Conservation (phyloP, 2,888 invertebrate species). For the Serripes groenlandicus region DNA sequence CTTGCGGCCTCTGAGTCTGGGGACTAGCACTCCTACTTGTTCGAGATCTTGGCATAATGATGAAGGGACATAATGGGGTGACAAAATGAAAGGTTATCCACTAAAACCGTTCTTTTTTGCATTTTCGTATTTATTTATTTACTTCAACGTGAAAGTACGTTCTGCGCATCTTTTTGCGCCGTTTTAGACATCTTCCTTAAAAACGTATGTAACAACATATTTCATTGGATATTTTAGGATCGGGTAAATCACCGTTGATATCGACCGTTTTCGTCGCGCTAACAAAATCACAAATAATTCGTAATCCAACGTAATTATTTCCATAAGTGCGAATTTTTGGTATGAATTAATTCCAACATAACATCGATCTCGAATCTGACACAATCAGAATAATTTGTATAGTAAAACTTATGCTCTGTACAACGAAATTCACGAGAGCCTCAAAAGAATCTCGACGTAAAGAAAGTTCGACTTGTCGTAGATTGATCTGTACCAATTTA, state of each 20-base stretch:
- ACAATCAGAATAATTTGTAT: no score
- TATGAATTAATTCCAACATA: background rate
- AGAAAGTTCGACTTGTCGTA: no score
- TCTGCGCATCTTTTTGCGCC: constrained; percentile 55
- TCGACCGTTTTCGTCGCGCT: background rate
- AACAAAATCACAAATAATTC: background rate
- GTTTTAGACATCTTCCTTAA: background rate
- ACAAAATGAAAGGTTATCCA: background rate
- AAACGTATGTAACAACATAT: background rate
- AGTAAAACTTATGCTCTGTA: no score
- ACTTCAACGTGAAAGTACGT: constrained; percentile 53
- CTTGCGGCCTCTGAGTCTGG: constrained; percentile 38
- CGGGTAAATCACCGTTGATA: background rate
- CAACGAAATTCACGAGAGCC: no score
- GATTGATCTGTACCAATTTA: no score
- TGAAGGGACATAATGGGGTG: constrained; percentile 1
- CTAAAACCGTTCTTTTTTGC: constrained; percentile 26
- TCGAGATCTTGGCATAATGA: constrained; percentile 62
- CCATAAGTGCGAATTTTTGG: background rate
- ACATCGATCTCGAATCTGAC: no score
- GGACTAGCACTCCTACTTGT: constrained; percentile 61
- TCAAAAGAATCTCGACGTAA: no score
- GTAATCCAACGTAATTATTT: background rate
- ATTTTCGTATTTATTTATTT: constrained; percentile 53
- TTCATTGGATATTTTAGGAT: background rate